Conservation (phyloP, 2,797 vertebrate species). For the Centropyge bicolor region DNA sequence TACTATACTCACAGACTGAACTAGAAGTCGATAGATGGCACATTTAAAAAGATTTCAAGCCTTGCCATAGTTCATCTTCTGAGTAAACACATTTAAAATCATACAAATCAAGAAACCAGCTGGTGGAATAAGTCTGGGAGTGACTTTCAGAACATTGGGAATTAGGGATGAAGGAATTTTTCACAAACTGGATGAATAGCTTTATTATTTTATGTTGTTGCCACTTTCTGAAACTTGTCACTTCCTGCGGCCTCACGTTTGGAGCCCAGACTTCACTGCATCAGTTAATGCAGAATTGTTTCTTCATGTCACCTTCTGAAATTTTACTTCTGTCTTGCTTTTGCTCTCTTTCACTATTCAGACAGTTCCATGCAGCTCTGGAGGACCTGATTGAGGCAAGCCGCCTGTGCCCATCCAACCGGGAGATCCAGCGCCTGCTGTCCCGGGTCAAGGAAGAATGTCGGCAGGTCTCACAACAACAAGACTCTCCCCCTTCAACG, state of each 20-base stretch:
- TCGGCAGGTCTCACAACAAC: constrained; percentile 87
- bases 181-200: neutral
- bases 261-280: neutral
- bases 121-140: neutral
- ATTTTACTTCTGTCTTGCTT: neutral
- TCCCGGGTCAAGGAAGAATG: constrained; percentile 95
- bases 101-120: neutral
- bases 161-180: neutral
- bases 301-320: neutral
- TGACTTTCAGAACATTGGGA: neutral
- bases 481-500: constrained; percentile 69
- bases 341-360: constrained; percentile 71
- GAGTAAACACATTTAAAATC: neutral
- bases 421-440: constrained; percentile 96
- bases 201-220: neutral
- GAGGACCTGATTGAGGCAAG: constrained; percentile 97
- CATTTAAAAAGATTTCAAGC: neutral
- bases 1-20: neutral
- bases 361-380: constrained; percentile 95
- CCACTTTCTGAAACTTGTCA: too few species aligned
- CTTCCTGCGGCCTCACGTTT: neutral
- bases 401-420: constrained; percentile 94
- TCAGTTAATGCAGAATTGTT: neutral
- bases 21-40: neutral
- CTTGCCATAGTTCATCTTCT: neutral